Evolutionary conservation across 53 echinoderm and acorn worm genomes (phyloP), one percentile per base, ranked within the genome.

Genomic region (Patiria pectinifera): DNA sequence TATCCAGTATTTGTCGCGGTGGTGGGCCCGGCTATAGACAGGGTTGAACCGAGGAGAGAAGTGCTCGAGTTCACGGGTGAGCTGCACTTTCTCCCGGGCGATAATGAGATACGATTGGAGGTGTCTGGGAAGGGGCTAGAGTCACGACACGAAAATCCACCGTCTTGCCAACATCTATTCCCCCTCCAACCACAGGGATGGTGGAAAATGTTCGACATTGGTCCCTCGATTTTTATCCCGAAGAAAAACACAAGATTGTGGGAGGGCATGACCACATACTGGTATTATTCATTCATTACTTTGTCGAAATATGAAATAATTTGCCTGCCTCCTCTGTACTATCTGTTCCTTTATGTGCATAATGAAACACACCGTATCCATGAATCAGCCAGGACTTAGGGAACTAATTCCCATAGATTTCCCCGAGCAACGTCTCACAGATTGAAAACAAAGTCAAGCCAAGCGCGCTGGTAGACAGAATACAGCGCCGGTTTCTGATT

Each of bases 401-500:
- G 19, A 78, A 44, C 2, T 78, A 78, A 78, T 78, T 78, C 46
- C 79, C 12, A 47, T 35, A 13, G 74, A 86, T 86, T 86, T 86
- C 86, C 86, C 74, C 86, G 46, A 86, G 86, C 86, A 71, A 63
- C 44, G 66, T 86, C 86, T 12, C 66, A 6, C 45, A 78, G 47
- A 78, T 78, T 76, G 79, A 45, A 9, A 45, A 46, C 2, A 86
- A 86, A 86, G 86, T 72, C 58, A 72, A 66, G 14, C 61, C 71
- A 13, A 78, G 79, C 16, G 59, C 71, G 86, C 86, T 86, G 75
- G 49, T 71, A 86, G 86, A 86, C 86, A 86, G 71, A 86, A 71
- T 86, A 86, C 35, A 72, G 53, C 86, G 74, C 86, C 86, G 74
- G 72, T 46, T 74, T 86, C 74, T 86, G 45, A 46, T 78, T 45